phyloP scores from a whole-genome alignment of 2,888 invertebrate genomes.

The Diloba caeruleocephala region DNA sequence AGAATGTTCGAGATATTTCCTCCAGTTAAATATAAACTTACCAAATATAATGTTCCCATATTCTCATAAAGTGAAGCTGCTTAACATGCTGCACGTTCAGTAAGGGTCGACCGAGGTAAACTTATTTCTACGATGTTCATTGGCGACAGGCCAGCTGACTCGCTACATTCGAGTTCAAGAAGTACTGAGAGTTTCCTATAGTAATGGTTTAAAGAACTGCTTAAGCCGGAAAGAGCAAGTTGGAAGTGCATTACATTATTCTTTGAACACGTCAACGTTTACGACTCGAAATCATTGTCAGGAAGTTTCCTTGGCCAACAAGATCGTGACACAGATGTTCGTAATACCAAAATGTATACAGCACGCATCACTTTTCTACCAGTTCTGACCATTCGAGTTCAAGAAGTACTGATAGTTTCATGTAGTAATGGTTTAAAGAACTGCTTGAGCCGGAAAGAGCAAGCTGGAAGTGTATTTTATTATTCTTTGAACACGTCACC shows the following conservation, averaged over 20 bases:
- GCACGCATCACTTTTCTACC: conserved; percentile 7
- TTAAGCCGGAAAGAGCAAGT: conserved; percentile 1
- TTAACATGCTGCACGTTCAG: no score
- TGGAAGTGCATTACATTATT: conserved; percentile 2
- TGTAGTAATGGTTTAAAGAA: not conserved
- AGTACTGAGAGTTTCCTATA: no score
- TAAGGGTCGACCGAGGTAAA: no score
- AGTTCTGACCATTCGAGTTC: not conserved
- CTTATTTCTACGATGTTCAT: no score
- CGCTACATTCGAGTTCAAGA: no score
- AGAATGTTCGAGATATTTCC: conserved; percentile 11
- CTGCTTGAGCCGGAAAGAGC: conserved; percentile 1
- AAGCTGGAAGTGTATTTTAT: not conserved
- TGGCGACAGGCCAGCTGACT: no score
- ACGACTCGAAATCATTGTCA: conserved; percentile 8
- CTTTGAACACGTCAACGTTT: conserved; percentile 5
- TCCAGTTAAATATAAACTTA: not conserved
- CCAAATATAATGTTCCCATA: no score
- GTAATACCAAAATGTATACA: conserved; percentile 6
- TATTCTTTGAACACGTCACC: conserved; percentile 9
- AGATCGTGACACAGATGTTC: conserved; percentile 21
- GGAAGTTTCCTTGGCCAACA: conserved; percentile 16
- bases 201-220: not conserved
- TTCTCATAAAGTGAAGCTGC: no score
- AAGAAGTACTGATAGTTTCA: no score